phyloP scores from a whole-genome alignment of 2,888 invertebrate species.

The Lacanobia wlatinum region DNA sequence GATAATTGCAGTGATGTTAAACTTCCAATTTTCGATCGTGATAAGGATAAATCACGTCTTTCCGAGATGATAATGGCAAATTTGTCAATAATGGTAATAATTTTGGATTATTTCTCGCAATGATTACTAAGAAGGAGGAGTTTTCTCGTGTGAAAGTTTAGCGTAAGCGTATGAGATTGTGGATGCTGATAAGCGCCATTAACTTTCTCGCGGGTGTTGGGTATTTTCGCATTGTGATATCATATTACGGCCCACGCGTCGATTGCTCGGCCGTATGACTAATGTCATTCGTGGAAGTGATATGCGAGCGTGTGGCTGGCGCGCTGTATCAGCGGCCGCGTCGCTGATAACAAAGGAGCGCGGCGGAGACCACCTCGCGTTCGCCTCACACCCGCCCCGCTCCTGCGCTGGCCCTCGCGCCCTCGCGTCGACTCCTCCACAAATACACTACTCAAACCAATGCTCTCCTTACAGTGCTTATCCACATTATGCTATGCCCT shows the following conservation, averaged over 20 bases:
- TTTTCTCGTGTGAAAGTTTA: slow-evolving; percentile 91
- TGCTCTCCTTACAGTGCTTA: slow-evolving; percentile 73
- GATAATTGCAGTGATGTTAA: slow-evolving; percentile 93
- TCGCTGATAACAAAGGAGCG: slow-evolving; percentile 90
- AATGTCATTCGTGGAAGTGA: slow-evolving; percentile 90
- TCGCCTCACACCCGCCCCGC: slow-evolving; percentile 66
- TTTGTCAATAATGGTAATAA: slow-evolving; percentile 94
- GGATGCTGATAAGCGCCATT: slow-evolving; percentile 92
- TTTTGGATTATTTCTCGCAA: slow-evolving; percentile 76
- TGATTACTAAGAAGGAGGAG: slow-evolving; percentile 75
- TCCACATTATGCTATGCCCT: slow-evolving; percentile 78
- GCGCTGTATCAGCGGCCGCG: slow-evolving; percentile 82
- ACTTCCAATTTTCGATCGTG: slow-evolving; percentile 94
- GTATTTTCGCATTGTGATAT: slow-evolving; percentile 92
- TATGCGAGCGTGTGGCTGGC: slow-evolving; percentile 85
- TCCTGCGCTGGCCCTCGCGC: slow-evolving; percentile 64
- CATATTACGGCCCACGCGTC: slow-evolving; percentile 91
- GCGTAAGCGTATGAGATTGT: slow-evolving; percentile 90
- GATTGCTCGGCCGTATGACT: slow-evolving; percentile 89
- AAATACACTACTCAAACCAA: slow-evolving; percentile 69
- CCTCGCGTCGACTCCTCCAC: slow-evolving; percentile 64
- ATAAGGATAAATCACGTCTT: slow-evolving; percentile 93
- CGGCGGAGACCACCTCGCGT: slow-evolving; percentile 70
- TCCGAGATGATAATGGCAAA: slow-evolving; percentile 94
- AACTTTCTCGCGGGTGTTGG: slow-evolving; percentile 91